Conservation (phyloP, 2,888 invertebrate genomes). For the Macrosiphum euphorbiae region DNA sequence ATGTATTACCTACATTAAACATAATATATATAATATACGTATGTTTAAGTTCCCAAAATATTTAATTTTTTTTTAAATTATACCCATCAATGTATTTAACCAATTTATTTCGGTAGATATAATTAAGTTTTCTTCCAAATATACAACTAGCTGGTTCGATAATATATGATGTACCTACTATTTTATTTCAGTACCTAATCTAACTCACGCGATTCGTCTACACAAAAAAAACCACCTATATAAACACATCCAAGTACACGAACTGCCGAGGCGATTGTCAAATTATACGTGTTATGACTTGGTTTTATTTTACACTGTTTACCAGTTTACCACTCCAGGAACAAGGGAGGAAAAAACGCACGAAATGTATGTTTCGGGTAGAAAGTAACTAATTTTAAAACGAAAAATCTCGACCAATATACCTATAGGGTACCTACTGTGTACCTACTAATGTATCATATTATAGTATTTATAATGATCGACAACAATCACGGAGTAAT, state of each 20-base stretch:
- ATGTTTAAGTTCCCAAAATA: background rate
- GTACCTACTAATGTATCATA: background rate
- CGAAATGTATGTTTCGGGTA: background rate
- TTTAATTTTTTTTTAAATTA: background rate
- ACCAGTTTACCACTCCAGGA: background rate
- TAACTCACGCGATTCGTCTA: conserved; percentile 46
- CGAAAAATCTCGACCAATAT: background rate
- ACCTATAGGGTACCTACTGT: background rate
- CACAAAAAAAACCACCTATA: background rate
- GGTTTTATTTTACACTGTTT: background rate
- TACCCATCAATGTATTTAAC: conserved; percentile 13
- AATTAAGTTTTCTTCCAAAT: conserved; percentile 16
- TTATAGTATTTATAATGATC: background rate
- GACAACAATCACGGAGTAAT: background rate
- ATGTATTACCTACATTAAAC: background rate
- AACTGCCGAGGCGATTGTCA: background rate
- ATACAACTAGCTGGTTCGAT: conserved; percentile 23
- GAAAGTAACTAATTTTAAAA: background rate
- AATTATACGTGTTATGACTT: background rate
- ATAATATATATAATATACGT: background rate
- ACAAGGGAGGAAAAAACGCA: background rate
- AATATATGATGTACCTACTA: background rate
- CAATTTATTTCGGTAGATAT: conserved; percentile 19
- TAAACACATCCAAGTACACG: background rate
- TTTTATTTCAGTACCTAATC: background rate